Evolutionary conservation across 2,797 vertebrate species (phyloP).

Genomic region (Falco biarmicus): DNA sequence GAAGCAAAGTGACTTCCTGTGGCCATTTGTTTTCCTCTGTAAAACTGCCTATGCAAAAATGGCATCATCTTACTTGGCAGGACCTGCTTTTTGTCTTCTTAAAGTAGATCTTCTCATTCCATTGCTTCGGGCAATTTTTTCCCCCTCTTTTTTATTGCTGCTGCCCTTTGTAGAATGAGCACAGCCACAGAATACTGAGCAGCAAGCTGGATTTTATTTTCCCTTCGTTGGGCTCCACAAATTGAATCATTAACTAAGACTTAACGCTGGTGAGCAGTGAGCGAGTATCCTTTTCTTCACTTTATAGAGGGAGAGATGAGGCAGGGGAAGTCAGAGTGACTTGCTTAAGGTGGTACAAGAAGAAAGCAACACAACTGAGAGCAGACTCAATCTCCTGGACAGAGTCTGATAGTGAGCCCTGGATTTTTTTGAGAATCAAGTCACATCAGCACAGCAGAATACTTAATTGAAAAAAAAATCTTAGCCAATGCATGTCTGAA

Average conservation of each 20-base stretch:
- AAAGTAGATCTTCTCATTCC: background rate
- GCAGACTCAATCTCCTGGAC: background rate
- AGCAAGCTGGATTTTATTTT: conserved; percentile 8
- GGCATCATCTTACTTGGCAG: background rate
- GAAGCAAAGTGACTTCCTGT: background rate
- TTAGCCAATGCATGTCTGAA: background rate
- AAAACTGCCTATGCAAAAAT: background rate
- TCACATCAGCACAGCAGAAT: background rate
- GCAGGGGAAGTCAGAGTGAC: background rate
- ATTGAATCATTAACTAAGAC: background rate
- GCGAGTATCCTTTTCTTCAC: background rate
- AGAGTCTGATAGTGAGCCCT: background rate
- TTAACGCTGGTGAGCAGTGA: background rate
- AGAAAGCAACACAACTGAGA: background rate
- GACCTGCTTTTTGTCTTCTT: background rate
- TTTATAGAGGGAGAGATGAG: background rate
- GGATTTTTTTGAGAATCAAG: background rate
- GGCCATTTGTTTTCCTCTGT: background rate
- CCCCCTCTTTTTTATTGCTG: background rate
- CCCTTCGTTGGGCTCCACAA: background rate
- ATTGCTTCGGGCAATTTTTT: background rate
- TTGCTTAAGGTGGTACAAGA: background rate
- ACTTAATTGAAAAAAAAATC: background rate
- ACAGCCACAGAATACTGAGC: background rate
- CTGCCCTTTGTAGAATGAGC: background rate